A percentile compares a stretch with the other conserved stretches of the same genome.
These are phyloP conservation scores for Myotis davidii DNA, from an alignment of 2,113 vertebrate genomes.

Conservation along the genomic window DNA sequence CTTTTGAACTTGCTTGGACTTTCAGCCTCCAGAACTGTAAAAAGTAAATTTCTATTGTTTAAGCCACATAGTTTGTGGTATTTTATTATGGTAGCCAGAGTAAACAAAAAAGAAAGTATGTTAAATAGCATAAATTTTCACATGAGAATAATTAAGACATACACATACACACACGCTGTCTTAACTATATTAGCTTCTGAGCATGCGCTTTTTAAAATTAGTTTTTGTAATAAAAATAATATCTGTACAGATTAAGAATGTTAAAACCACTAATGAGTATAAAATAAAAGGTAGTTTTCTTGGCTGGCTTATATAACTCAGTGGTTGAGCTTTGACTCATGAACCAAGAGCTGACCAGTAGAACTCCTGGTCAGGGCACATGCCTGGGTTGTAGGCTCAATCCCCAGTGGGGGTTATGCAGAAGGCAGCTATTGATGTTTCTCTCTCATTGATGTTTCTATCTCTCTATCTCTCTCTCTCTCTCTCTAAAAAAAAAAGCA, in stretches of 20 bases:
- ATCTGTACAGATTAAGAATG: not conserved
- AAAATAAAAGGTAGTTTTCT: not conserved
- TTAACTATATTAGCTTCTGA: not conserved
- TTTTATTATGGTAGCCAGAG: not conserved
- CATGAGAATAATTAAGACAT: not conserved
- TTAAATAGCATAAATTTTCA: not conserved
- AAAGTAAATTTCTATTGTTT: not conserved
- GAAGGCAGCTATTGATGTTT: too few species aligned
- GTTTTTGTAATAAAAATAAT: not conserved
- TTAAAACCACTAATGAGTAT: not conserved
- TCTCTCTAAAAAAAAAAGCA: too few species aligned
- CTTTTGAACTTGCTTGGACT: not conserved
- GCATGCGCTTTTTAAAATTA: not conserved
- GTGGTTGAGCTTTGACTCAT: too few species aligned
- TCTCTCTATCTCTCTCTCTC: too few species aligned
- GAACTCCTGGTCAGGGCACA: too few species aligned
- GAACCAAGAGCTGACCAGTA: too few species aligned
- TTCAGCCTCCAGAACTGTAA: not conserved
- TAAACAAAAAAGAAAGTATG: not conserved
- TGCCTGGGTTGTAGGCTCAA: too few species aligned
- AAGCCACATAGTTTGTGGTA: not conserved
- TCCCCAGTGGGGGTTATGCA: too few species aligned
- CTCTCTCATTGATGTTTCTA: too few species aligned
- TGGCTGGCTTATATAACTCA: too few species aligned
- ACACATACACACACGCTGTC: not conserved